Evolutionary conservation across 2,888 invertebrate genomes (phyloP), one percentile per base, ranked within the genome.

Genomic region (Meta bourneti): DNA sequence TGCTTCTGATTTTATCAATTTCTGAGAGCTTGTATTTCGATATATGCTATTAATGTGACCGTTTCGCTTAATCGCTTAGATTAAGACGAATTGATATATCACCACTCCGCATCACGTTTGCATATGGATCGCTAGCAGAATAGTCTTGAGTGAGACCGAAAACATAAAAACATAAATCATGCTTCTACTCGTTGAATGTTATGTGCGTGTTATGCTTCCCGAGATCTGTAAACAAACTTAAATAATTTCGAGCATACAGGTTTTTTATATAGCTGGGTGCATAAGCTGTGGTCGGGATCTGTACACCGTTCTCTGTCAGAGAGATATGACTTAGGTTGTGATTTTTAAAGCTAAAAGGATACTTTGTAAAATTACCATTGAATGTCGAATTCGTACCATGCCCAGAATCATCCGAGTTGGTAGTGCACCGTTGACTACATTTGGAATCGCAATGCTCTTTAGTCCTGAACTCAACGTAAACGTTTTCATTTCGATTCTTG

Each of bases 41-140:
- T n/a, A n/a, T n/a, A n/a, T n/a, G n/a, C n/a, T n/a, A n/a, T n/a
- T n/a, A n/a, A n/a, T n/a, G n/a, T 54, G n/a, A 61, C 1, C 16
- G 61, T 74, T 61, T 75, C 54, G n/a, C 34, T 8, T 1, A 75
- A 9, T 19, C 61, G 7, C 34, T 6, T 9, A 77, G 61, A 16
- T 85, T 85, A n/a, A 85, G 8, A 61, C 61, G 61, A 48, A 85
- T 75, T 51, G 75, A 85, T 75, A 77, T 61, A 48, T 85, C 75
- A 0, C 48, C 84, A 9, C 48, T 75, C 34, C 69, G 34, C 5
- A 61, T 49, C 11, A 85, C 69, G 7, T 85, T 85, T 8, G 48
- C 11, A 74, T 54, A 75, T 0, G 34, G 75, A 74, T 75, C 84
- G 5, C 48, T 48, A 0, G 54, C 74, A 0, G 84, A n/a, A n/a